Percentiles rank a stretch among this genome's conserved stretches.
These are phyloP conservation scores for Amphipoea lucens DNA, from an alignment of 2,888 invertebrate genomes.

Conservation along the genomic window DNA sequence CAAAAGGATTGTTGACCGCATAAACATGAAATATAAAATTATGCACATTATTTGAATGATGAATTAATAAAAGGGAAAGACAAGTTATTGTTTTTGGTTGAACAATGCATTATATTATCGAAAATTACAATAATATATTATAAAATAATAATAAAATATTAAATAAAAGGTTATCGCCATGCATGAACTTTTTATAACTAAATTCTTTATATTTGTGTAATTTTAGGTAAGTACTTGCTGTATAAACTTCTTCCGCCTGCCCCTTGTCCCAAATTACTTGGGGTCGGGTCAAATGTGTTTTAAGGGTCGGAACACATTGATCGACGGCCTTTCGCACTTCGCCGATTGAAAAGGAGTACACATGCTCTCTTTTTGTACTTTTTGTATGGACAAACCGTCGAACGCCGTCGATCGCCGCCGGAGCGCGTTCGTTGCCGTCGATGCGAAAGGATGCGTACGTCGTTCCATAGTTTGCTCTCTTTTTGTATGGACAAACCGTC, in stretches of 20 bases:
- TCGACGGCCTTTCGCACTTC: too few species aligned
- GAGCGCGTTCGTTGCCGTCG: too few species aligned
- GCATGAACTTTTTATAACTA: neutral
- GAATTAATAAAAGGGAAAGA: too few species aligned
- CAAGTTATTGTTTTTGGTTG: neutral
- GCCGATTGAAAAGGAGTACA: too few species aligned
- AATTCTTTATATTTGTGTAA: neutral
- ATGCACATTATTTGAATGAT: neutral
- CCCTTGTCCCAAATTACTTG: neutral
- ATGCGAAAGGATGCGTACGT: too few species aligned
- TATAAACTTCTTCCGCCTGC: neutral
- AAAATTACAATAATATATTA: neutral
- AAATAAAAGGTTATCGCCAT: neutral
- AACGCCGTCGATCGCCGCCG: too few species aligned
- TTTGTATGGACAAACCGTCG: too few species aligned
- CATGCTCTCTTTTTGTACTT: too few species aligned
- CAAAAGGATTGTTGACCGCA: neutral
- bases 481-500: too few species aligned
- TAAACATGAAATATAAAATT: neutral
- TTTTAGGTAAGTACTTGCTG: neutral
- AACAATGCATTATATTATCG: neutral
- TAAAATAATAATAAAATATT: neutral
- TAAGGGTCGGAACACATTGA: too few species aligned
- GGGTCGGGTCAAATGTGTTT: neutral
- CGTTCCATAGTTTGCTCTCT: too few species aligned